Percentiles rank a stretch among this genome's conserved stretches.
Evolutionary conservation across 2,113 vertebrate genomes (phyloP).

Genomic region (Xiphias gladius): DNA sequence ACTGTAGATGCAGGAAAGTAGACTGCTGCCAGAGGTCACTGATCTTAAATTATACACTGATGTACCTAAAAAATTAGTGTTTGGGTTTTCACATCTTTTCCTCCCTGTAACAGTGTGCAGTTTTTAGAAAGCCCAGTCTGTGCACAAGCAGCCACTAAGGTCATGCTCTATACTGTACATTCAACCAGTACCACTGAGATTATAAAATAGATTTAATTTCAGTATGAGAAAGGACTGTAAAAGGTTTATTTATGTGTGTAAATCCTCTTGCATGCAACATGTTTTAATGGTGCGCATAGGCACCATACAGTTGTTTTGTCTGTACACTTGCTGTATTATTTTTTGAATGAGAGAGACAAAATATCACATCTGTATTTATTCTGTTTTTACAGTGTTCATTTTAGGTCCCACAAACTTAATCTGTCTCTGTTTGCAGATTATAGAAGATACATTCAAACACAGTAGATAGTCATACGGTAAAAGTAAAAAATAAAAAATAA

Average conservation of each 20-base stretch:
- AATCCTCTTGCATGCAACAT: slow-evolving; percentile 64
- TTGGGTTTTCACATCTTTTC: background rate
- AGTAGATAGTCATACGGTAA: background rate
- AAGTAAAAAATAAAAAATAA: background rate
- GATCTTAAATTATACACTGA: slow-evolving; percentile 4
- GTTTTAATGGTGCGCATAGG: slow-evolving; percentile 24
- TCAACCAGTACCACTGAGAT: slow-evolving; percentile 45
- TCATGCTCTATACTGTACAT: slow-evolving; percentile 28
- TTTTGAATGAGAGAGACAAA: background rate
- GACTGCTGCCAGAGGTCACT: slow-evolving; percentile 7
- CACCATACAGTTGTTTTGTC: background rate
- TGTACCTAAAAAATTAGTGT: background rate
- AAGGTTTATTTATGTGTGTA: slow-evolving; percentile 56
- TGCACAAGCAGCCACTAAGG: background rate
- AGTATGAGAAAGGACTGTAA: slow-evolving; percentile 48
- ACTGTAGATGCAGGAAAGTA: slow-evolving; percentile 2
- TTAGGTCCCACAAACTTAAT: background rate
- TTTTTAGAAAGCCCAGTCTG: background rate
- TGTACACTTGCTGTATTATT: background rate
- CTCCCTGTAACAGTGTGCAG: background rate
- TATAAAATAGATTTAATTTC: slow-evolving; percentile 61
- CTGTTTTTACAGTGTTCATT: background rate
- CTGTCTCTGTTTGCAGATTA: background rate
- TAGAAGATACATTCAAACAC: background rate
- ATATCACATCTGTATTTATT: background rate